Percentiles rank a stretch among this genome's conserved stretches.
Evolutionary conservation across 1,140 invertebrate species (phyloP).

Genomic region (Orchestia grillus): DNA sequence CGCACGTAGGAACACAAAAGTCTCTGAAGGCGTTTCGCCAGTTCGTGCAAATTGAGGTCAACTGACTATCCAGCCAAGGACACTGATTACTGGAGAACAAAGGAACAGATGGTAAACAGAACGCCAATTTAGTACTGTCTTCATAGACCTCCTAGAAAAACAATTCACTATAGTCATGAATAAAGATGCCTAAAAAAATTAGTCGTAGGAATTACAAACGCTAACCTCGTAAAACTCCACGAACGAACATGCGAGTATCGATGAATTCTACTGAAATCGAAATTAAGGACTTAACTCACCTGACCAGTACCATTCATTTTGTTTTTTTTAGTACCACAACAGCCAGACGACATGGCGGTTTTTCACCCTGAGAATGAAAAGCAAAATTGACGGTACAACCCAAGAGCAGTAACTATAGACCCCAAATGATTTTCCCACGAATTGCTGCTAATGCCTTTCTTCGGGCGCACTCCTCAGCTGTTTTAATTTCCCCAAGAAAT

Average conservation of each 20-base stretch:
- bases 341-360: conserved; percentile 54
- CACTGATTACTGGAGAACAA: not conserved
- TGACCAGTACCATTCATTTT: conserved; percentile 59
- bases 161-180: not conserved
- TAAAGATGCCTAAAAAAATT: not conserved
- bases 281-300: not conserved
- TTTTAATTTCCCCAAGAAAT: not conserved
- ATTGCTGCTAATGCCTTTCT: not conserved
- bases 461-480: conserved; percentile 12
- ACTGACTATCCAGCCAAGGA: not conserved
- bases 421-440: not conserved
- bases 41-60: not conserved
- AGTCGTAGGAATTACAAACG: not conserved
- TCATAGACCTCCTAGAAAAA: not conserved
- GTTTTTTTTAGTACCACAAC: conserved; percentile 59
- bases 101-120: not conserved
- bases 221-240: not conserved
- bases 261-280: not conserved
- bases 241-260: not conserved
- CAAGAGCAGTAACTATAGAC: not conserved
- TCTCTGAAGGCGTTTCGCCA: not conserved
- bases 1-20: not conserved
- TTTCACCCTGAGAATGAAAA: not conserved
- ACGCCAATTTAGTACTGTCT: not conserved
- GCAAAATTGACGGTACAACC: not conserved